Evolutionary conservation across 2,113 vertebrate genomes (phyloP), one percentile per base, ranked within the genome.

Genomic region (Onychorhynchus coronatus): DNA sequence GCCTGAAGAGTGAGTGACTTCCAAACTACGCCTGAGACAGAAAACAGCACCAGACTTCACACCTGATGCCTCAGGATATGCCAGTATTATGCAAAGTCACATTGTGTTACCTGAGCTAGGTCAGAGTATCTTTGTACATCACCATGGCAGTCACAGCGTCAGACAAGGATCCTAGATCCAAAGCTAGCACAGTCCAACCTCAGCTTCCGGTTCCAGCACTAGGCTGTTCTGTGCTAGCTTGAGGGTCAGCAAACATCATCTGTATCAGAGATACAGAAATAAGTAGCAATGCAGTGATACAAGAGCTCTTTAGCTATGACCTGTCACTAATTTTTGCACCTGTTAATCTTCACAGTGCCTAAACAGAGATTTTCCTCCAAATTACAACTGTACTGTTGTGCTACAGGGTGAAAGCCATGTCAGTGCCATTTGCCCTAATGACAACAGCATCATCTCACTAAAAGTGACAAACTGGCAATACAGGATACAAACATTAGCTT

Each of bases 141-240:
- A 56, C 88, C 78, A 79, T 37, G 62, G 82, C 77, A 96, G 71
- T 75, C 41, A 41, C 53, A 76, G 67, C 7, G 1, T 82, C 92
- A 96, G 66, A 35, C 68, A 30, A 24, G 55, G 65, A 85, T 62
- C 55, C 56, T 6, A 0, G 33, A 14, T 63, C 73, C 56, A 87
- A 52, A 90, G 62, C 19, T 74, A 79, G 90, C 74, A 91, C 82
- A 94, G 67, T 67, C 53, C 0, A 20, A 91, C 85, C 87, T 95
- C 80, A 70, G 68, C 68, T 70, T 63, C 65, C 67, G 88, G 85
- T 70, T 85, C 78, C 67, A 94, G 73, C 53, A 72, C 74, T 3
- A 22, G 63, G 85, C 88, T 93, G 94, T 93, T 83, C 95, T 88
- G 94, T 90, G 67, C 82, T 11, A 44, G 74, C 53, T 4, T 62